Evolutionary conservation across 2,113 vertebrate species (phyloP).

Genomic region (Neogobius melanostomus): DNA sequence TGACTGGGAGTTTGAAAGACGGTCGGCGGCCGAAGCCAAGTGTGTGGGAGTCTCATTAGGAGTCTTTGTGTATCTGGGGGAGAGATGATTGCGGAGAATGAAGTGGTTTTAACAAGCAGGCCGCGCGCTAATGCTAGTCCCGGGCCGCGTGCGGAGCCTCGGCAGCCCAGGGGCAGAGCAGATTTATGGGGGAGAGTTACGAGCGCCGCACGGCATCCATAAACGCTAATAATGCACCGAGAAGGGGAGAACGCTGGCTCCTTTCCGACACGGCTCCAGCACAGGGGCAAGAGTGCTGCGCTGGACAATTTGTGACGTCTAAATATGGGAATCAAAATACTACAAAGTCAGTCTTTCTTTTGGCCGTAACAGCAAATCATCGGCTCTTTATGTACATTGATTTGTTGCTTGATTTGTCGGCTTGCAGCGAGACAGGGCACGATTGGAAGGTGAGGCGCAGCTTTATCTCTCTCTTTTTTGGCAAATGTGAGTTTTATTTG

Average conservation of each 20-base stretch:
- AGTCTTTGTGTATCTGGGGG: conserved; percentile 44
- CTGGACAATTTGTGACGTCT: too few relatives aligned
- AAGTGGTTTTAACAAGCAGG: conserved; percentile 61
- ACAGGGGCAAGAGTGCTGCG: background rate
- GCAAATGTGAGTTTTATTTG: too few relatives aligned
- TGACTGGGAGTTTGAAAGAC: conserved; percentile 45
- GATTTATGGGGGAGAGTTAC: conserved; percentile 35
- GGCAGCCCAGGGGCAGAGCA: conserved; percentile 21
- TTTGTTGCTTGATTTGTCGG: too few relatives aligned
- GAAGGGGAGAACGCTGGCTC: conserved; percentile 8
- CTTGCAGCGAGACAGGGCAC: too few relatives aligned
- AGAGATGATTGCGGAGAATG: conserved; percentile 56
- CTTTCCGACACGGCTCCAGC: background rate
- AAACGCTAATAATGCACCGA: conserved; percentile 12
- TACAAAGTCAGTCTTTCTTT: too few relatives aligned
- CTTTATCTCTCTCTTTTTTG: too few relatives aligned
- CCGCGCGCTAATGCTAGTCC: conserved; percentile 42
- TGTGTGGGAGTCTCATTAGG: conserved; percentile 55
- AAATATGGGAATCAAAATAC: too few relatives aligned
- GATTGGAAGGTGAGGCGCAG: too few relatives aligned
- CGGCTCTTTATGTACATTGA: too few relatives aligned
- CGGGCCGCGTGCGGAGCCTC: conserved; percentile 14
- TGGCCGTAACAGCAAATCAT: too few relatives aligned
- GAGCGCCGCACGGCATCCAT: conserved; percentile 13
- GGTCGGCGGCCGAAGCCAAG: conserved; percentile 32